These are phyloP conservation scores for Brachypalpus laphriformis DNA, from an alignment of 2,888 invertebrate species.

Conservation along the genomic window DNA sequence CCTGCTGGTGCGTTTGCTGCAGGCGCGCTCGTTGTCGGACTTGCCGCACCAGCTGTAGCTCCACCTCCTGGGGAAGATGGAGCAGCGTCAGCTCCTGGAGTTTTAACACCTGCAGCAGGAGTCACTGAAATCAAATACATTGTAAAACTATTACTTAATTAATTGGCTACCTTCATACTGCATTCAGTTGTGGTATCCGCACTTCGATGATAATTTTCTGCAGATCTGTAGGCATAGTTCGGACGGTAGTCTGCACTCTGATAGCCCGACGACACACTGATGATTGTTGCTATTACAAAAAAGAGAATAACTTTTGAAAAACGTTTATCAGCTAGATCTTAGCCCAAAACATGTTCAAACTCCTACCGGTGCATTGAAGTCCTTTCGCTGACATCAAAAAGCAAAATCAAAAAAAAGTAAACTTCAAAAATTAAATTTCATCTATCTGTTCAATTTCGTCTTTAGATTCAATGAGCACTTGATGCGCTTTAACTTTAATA, in stretches of 20 bases:
- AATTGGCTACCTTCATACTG: background rate
- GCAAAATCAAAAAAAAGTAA: constrained; percentile 22
- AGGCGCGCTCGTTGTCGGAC: background rate
- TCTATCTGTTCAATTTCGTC: constrained; percentile 20
- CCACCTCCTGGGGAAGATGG: background rate
- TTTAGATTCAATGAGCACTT: constrained; percentile 59
- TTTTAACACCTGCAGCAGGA: background rate
- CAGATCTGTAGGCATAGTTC: background rate
- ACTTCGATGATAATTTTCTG: constrained; percentile 12
- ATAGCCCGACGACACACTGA: background rate
- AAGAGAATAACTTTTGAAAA: constrained; percentile 22
- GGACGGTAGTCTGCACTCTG: background rate
- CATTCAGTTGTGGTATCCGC: constrained; percentile 22
- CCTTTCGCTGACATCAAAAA: constrained; percentile 41
- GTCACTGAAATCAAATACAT: background rate
- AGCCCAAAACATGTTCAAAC: background rate
- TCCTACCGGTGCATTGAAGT: constrained; percentile 20
- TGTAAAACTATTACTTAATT: background rate
- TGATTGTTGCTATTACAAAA: background rate
- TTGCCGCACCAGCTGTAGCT: background rate
- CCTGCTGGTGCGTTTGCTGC: background rate
- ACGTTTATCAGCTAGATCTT: background rate
- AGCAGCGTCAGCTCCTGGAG: background rate
- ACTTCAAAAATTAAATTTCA: constrained; percentile 26
- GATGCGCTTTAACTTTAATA: constrained; percentile 26